These are phyloP conservation scores for Nezara viridula DNA, from an alignment of 2,888 invertebrate species.

Conservation along the genomic window DNA sequence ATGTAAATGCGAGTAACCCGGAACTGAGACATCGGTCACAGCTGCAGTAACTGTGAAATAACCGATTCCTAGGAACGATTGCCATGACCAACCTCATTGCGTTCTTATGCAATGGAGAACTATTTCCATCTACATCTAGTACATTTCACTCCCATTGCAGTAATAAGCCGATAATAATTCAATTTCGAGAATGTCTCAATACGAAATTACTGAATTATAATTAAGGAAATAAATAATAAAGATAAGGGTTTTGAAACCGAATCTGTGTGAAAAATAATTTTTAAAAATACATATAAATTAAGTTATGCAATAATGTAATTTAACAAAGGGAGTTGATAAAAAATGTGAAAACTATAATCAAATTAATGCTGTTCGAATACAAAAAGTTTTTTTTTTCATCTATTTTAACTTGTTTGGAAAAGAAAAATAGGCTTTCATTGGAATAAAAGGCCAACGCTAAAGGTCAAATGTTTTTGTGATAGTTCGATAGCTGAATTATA, in stretches of 20 bases:
- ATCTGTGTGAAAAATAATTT: too few species aligned
- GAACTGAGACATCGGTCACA: neutral
- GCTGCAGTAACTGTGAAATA: neutral
- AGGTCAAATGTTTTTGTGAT: neutral
- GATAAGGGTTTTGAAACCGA: too few species aligned
- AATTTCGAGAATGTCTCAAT: neutral
- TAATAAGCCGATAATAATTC: neutral
- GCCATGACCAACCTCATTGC: neutral
- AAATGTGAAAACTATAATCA: too few species aligned
- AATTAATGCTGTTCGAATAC: too few species aligned
- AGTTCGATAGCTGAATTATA: neutral
- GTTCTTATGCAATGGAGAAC: neutral
- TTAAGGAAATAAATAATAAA: too few species aligned
- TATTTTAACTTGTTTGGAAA: neutral
- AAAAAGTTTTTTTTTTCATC: neutral
- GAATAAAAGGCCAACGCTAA: neutral
- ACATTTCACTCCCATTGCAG: neutral
- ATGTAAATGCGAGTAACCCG: neutral
- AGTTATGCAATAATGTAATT: too few species aligned
- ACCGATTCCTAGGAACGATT: neutral
- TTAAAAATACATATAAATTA: too few species aligned
- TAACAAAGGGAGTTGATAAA: too few species aligned
- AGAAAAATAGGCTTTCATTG: neutral
- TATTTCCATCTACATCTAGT: neutral
- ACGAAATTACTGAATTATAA: neutral